These are phyloP conservation scores for Bombylius major DNA, from an alignment of 2,888 invertebrate genomes.

Conservation along the genomic window DNA sequence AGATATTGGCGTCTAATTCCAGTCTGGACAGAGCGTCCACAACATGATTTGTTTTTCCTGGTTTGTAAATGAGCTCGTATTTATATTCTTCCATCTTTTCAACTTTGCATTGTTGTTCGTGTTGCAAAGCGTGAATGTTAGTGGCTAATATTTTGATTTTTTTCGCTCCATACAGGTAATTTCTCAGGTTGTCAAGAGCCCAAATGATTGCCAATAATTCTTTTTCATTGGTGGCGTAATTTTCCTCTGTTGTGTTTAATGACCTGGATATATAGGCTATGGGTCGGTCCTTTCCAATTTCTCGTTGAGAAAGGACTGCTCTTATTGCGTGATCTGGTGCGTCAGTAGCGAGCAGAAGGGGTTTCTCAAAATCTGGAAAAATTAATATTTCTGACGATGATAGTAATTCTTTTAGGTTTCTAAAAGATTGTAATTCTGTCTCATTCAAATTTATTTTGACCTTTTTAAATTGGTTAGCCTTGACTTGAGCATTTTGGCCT, in stretches of 20 bases:
- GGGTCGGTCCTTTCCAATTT: not conserved
- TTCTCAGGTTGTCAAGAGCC: slow-evolving; percentile 7
- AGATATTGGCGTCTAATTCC: not conserved
- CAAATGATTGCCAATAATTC: slow-evolving; percentile 10
- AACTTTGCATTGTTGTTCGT: slow-evolving; percentile 9
- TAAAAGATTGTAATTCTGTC: too few relatives aligned
- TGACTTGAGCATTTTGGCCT: not conserved
- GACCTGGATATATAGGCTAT: slow-evolving; percentile 2
- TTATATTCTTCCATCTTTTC: slow-evolving; percentile 14
- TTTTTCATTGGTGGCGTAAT: slow-evolving; percentile 11
- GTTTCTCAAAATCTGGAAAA: not conserved
- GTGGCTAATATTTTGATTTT: slow-evolving; percentile 9
- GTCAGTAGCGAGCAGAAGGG: slow-evolving; percentile 1
- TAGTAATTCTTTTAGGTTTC: not conserved
- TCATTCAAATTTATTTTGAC: slow-evolving; percentile 5
- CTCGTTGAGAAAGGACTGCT: not conserved
- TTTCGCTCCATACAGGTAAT: slow-evolving; percentile 11
- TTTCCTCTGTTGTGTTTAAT: slow-evolving; percentile 9
- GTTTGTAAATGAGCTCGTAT: slow-evolving; percentile 9
- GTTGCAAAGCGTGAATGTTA: slow-evolving; percentile 5
- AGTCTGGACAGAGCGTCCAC: slow-evolving; percentile 11
- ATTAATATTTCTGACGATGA: not conserved
- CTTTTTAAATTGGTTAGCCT: slow-evolving; percentile 5
- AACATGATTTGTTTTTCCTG: slow-evolving; percentile 7
- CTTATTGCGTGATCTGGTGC: slow-evolving; percentile 1